These are phyloP conservation scores for Bubo scandiacus DNA, from an alignment of 2,113 vertebrate species.

Conservation along the genomic window DNA sequence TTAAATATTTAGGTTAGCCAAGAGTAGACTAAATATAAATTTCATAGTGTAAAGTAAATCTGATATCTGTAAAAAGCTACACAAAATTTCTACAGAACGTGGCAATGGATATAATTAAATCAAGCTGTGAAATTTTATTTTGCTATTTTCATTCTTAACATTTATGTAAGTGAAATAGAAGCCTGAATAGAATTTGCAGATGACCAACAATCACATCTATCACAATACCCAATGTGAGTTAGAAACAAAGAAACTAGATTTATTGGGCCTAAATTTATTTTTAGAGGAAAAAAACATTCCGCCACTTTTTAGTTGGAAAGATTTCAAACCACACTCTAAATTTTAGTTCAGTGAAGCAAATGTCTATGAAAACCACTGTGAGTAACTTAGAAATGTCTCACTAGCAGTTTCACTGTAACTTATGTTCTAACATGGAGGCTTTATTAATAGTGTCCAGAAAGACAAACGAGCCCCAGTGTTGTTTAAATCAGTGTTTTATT, in stretches of 20 bases:
- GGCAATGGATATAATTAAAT: not conserved
- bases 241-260: conserved; percentile 1
- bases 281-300: conserved; percentile 36
- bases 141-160: not conserved
- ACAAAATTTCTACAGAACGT: not conserved
- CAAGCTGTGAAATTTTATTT: not conserved
- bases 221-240: not conserved
- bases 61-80: not conserved
- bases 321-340: conserved; percentile 42
- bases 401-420: conserved; percentile 14
- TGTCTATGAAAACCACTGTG: conserved; percentile 40
- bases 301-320: conserved; percentile 20
- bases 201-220: not conserved
- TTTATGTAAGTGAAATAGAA: conserved; percentile 1
- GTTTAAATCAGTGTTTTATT: conserved; percentile 16
- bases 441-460: conserved; percentile 59
- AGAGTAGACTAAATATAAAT: not conserved
- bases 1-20: not conserved
- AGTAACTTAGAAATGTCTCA: conserved; percentile 38
- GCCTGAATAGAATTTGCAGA: not conserved
- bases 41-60: not conserved
- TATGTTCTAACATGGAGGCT: conserved; percentile 32
- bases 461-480: conserved; percentile 18
- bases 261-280: not conserved
- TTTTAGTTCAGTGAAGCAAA: conserved; percentile 49